Base-by-base conservation (phyloP, 2,113 vertebrate genomes). In the Cariama cristata region DNA sequence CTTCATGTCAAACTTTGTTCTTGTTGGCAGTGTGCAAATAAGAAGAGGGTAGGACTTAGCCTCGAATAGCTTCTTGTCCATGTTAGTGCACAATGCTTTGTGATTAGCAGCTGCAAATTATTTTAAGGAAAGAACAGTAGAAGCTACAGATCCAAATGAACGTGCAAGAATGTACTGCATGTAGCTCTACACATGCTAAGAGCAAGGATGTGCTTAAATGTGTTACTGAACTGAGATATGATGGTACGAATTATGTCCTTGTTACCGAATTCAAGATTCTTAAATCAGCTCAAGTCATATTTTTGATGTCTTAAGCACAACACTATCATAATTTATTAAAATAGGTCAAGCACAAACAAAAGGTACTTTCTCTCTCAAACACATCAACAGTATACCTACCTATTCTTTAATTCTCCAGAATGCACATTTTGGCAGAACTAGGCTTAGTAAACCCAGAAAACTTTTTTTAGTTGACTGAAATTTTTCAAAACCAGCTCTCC, bases 321-420 rank as follows among this genome's bases (percentile, higher is more conserved):
- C 9, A 11, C 4, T 44, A 22, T 14, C 1, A 1, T 52, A 49
- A 42, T 52, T 72, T 69, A 40, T 64, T 74, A 49, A 75, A 94
- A 89, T 68, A 2, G 1, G 3, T 72, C 21, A 35, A 13, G 44
- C 3, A 22, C 5, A 63, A 71, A 47, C 8, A 59, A 76, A 30
- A 90, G 74, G 23, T 35, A 44, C 3, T 2, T 4, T 80, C 3
- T 0, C 7, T 86, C 7, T 91, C 42, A 35, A 11, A 58, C 14
- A 53, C 5, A 6, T 55, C 12, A 20, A 44, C 11, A 1, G 2
- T 27, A 47, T 30, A 68, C 3, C 5, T 28, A 9, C 17, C 6
- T 38, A n/a, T 16, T 83, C 72, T 67, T 47, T 3, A n/a, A 2
- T 63, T 75, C 17, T 60, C 24, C 12, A 60, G 33, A 86, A 73